Base-by-base conservation (phyloP, 2,888 invertebrate species). In the Synergus gifuensis region DNA sequence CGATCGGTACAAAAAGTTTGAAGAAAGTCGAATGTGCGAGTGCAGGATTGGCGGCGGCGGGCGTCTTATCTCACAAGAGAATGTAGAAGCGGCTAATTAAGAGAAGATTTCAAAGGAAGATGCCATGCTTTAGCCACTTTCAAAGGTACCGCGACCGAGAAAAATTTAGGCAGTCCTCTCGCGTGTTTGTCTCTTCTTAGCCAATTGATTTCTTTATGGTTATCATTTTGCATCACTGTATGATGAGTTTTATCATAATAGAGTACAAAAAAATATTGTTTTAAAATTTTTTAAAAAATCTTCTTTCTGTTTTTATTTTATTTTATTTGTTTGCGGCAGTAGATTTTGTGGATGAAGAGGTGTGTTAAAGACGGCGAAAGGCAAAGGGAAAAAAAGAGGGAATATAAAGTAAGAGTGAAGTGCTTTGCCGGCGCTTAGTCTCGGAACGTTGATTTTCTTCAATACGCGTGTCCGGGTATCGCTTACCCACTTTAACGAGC, bases 391-490 rank as follows among this genome's bases (percentile, higher is more conserved):
- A 62, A 58, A 76, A 60, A 60, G 42, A 62, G 22, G 62, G 40
- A 42, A 54, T 22, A 76, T 36, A 76, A 76, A 76, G 76, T 58
- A 80, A 81, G 78, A 81, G 66, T 76, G 80, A 80, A 80, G 79
- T 78, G 82, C 79, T 83, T 83, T 80, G 83, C 81, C 79, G 79
- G 81, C 80, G 83, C 85, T 87, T 86, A 85, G 80, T 81, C 82
- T 79, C 84, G 86, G 82, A 81, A 83, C 82, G 79, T 80, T 81
- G 84, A 83, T 81, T 83, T 69, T 81, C 49, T 73, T 86, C 82
- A 87, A 86, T 85, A 83, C 80, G 76, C 83, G 79, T 79, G 80
- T 81, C 83, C 78, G 82, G 84, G 86, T 87, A 87, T 87, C 87
- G 85, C 81, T 87, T 87, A 87, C 87, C 83, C 83, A 78, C 78